Evolutionary conservation across 2,113 vertebrate species (phyloP), one percentile per base, ranked within the genome.

Genomic region (Bufo bufo): DNA sequence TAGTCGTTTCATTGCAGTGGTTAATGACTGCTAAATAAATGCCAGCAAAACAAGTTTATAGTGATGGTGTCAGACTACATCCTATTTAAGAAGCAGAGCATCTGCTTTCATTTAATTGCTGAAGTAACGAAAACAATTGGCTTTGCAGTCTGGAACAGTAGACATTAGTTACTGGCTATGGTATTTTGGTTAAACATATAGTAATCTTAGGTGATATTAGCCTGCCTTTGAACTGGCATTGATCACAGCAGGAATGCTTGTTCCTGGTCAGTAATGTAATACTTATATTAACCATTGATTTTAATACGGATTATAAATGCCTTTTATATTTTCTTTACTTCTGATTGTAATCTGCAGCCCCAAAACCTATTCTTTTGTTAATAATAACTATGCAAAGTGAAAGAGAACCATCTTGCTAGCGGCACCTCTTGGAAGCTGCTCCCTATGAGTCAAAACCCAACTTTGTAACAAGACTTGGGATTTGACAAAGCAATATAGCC

Each of bases 21-120:
- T 90, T 90, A 92, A 90, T 79, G 91, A 89, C 20, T 90, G 91
- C 87, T 93, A 56, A 92, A 90, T 90, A 91, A 92, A 93, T 89
- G 86, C 85, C 91, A 89, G 79, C 88, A 91, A n/a, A 85, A 92
- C 90, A 93, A 87, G 69, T 89, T 90, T 91, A 90, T 61, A 59
- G 65, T 1, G 0, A 1, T 90, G 87, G 49, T 91, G 88, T 88
- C 81, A 87, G 90, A 54, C 33, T 83, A 71, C 69, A 89, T 58
- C 75, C 84, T 58, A 43, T 75, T 90, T 78, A 50, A 85, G 85
- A 93, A 91, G 59, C 79, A 77, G 47, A 91, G 66, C 90, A 91
- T 90, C 72, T 89, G 85, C 84, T 61, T 87, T 90, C 77, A 91
- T 75, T 93, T 93, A 90, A 91, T 90, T 91, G 89, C 87, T 90